Conservation (phyloP, 2,797 vertebrate genomes). For the Gymnoscopelus microlampas region DNA sequence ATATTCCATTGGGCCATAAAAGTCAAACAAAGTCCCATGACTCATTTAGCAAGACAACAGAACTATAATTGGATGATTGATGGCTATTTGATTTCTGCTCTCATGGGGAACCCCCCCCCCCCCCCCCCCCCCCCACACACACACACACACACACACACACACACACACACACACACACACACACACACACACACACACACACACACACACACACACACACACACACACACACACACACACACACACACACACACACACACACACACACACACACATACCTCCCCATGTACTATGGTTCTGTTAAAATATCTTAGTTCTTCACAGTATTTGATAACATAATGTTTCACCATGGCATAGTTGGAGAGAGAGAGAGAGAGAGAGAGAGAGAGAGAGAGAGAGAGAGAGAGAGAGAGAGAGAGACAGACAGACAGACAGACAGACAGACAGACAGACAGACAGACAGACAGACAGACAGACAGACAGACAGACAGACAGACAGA, state of each 20-base stretch:
- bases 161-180: constrained; percentile 5
- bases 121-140: constrained; percentile 5
- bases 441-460: constrained; percentile 3
- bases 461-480: constrained; percentile 3
- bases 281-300: not conserved
- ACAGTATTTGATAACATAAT: not conserved
- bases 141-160: constrained; percentile 11
- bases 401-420: constrained; percentile 33
- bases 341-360: not conserved
- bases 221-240: constrained; percentile 5
- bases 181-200: constrained; percentile 6
- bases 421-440: constrained; percentile 4
- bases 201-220: constrained; percentile 5
- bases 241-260: constrained; percentile 8
- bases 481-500: constrained; percentile 6
- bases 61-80: constrained; percentile 64
- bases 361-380: constrained; percentile 2
- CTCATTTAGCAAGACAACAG: constrained; percentile 63
- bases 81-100: constrained; percentile 46
- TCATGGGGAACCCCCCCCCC: constrained; percentile 21
- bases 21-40: constrained; percentile 55
- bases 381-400: constrained; percentile 36
- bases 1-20: constrained; percentile 42
- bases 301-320: not conserved
- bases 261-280: constrained; percentile 11